Percentiles rank a stretch among this genome's conserved stretches.
These are phyloP conservation scores for Herpailurus yagouaroundi DNA, from an alignment of 2,113 vertebrate genomes.

Conservation along the genomic window DNA sequence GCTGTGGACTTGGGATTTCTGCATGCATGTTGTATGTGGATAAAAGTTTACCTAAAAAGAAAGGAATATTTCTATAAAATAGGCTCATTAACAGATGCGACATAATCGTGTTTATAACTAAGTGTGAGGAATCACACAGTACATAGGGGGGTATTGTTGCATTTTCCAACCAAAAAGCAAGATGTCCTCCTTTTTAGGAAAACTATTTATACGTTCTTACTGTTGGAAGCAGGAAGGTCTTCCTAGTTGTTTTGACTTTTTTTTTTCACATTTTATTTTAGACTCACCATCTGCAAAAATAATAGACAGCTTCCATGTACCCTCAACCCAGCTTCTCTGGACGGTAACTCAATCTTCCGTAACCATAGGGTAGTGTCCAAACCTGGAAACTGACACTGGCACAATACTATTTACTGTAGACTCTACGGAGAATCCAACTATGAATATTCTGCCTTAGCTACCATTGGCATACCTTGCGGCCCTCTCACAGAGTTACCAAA, in stretches of 20 bases:
- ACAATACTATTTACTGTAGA: not conserved
- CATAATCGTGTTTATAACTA: not conserved
- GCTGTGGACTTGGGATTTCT: not conserved
- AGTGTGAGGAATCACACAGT: not conserved
- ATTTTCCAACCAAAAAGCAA: not conserved
- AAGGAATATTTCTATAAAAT: not conserved
- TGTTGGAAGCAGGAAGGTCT: not conserved
- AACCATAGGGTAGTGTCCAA: not conserved
- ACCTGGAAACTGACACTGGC: not conserved
- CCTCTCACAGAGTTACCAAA: not conserved
- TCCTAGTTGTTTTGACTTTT: not conserved
- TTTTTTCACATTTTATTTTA: not conserved
- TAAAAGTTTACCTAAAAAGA: constrained; percentile 5
- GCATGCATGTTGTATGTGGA: not conserved
- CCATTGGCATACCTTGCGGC: not conserved
- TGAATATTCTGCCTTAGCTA: not conserved
- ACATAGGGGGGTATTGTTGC: not conserved
- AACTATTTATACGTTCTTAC: not conserved
- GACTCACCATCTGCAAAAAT: not conserved
- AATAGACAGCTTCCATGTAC: not conserved
- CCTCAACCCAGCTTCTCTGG: not conserved
- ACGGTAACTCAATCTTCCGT: not conserved
- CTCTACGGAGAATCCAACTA: not conserved
- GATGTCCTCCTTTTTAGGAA: not conserved
- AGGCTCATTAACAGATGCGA: not conserved